These are phyloP conservation scores for Parapristionchus giblindavisi DNA, from an alignment of 2,888 invertebrate genomes.

Conservation along the genomic window DNA sequence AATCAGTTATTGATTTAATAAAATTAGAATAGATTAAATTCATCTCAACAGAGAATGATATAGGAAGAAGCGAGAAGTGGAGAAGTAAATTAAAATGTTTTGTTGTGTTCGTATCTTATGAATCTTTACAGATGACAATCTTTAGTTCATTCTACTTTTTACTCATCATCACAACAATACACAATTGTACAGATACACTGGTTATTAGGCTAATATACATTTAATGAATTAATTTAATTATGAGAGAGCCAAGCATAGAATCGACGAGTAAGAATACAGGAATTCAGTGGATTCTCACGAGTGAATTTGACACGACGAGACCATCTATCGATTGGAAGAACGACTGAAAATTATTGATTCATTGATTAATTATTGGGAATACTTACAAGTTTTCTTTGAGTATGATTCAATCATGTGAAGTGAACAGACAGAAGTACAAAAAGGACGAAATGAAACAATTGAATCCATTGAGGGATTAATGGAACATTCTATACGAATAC, in stretches of 20 bases:
- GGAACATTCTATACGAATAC: conserved; percentile 19
- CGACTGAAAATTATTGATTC: not conserved
- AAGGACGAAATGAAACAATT: conserved; percentile 11
- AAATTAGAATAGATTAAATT: no score
- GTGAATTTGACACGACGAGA: not conserved
- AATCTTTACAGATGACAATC: no score
- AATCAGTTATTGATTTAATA: no score
- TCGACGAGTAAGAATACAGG: conserved; percentile 18
- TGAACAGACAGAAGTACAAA: conserved; percentile 3
- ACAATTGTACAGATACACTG: no score
- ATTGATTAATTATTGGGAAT: not conserved
- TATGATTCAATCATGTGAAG: not conserved
- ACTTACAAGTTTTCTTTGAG: conserved; percentile 24
- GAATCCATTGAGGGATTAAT: conserved; percentile 12
- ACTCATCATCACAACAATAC: no score
- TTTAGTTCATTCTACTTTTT: no score
- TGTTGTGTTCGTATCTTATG: no score
- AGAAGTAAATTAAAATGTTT: no score
- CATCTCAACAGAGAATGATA: no score
- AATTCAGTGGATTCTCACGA: not conserved
- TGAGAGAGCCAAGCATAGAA: conserved; percentile 11
- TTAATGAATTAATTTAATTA: conserved; percentile 2
- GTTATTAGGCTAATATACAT: not conserved
- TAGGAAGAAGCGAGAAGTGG: no score
- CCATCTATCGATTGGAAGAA: not conserved